Percentiles rank a stretch among this genome's conserved stretches.
Evolutionary conservation across 2,113 vertebrate species (phyloP).

Genomic region (Lepidothrix coronata): DNA sequence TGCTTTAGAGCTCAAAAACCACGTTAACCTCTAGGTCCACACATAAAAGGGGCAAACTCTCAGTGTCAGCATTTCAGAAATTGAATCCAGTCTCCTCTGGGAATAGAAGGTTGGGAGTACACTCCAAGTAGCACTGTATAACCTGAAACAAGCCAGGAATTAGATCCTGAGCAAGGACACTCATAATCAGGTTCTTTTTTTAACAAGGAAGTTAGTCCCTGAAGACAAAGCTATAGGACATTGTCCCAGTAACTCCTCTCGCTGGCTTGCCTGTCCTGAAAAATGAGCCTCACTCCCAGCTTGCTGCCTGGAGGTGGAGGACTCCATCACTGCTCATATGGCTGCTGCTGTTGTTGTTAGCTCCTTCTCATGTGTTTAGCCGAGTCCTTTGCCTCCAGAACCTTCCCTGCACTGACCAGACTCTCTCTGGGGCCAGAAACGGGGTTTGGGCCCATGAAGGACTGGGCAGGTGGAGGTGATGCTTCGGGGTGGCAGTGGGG

Average conservation of each 20-base stretch:
- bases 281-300: background rate
- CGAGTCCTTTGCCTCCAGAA: background rate
- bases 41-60: background rate
- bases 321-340: background rate
- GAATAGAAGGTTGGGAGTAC: background rate
- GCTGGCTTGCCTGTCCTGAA: background rate
- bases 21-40: fast-evolving
- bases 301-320: background rate
- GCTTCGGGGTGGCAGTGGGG: fast-evolving
- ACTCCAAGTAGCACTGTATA: background rate
- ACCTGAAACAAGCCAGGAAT: background rate
- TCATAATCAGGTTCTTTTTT: conserved; percentile 12
- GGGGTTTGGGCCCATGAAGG: background rate
- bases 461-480: background rate
- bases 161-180: conserved; percentile 23
- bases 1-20: background rate
- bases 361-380: background rate
- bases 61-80: background rate
- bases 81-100: background rate
- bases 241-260: background rate
- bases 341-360: background rate
- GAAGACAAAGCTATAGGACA: background rate
- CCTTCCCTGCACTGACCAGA: background rate
- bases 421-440: background rate
- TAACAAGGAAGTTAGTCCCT: background rate